Percentiles rank a stretch among this genome's conserved stretches.
These are phyloP conservation scores for Esox lucius DNA, from an alignment of 2,797 vertebrate species.

Conservation along the genomic window DNA sequence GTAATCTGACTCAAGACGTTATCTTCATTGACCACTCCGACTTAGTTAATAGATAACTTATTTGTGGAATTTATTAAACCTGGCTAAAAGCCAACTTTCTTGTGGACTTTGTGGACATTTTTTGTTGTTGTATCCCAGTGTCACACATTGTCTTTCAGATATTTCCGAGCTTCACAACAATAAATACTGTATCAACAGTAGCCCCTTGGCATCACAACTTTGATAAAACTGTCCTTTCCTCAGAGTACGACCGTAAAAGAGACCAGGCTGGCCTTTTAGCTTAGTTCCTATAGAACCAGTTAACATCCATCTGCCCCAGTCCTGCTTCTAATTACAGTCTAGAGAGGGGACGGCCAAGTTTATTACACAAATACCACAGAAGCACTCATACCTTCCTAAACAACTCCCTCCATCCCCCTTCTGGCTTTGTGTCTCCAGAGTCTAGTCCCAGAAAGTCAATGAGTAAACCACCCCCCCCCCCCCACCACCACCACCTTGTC, in stretches of 20 bases:
- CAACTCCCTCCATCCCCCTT: conserved; percentile 14
- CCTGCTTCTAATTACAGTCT: conserved; percentile 49
- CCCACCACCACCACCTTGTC: too few species aligned
- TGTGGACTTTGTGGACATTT: neutral
- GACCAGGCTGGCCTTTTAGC: conserved; percentile 12
- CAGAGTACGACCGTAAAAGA: neutral
- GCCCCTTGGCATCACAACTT: neutral
- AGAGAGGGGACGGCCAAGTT: conserved; percentile 43
- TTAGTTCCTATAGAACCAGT: conserved; percentile 17
- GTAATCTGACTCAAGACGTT: neutral
- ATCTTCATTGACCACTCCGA: neutral
- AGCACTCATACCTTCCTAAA: conserved; percentile 46
- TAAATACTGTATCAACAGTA: neutral
- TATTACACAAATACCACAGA: conserved; percentile 66
- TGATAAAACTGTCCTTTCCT: neutral
- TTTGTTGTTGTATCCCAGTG: neutral
- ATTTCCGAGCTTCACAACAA: neutral
- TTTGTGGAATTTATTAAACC: neutral
- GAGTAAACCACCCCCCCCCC: conserved; percentile 11
- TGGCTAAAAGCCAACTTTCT: neutral
- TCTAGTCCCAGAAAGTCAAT: conserved; percentile 12
- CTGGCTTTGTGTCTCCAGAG: neutral
- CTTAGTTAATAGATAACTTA: neutral
- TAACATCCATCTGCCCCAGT: conserved; percentile 33
- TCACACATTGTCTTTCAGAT: neutral